A percentile compares a stretch with the other conserved stretches of the same genome.
Conservation (phyloP, 2,888 invertebrate species). For the Nowickia ferox region DNA sequence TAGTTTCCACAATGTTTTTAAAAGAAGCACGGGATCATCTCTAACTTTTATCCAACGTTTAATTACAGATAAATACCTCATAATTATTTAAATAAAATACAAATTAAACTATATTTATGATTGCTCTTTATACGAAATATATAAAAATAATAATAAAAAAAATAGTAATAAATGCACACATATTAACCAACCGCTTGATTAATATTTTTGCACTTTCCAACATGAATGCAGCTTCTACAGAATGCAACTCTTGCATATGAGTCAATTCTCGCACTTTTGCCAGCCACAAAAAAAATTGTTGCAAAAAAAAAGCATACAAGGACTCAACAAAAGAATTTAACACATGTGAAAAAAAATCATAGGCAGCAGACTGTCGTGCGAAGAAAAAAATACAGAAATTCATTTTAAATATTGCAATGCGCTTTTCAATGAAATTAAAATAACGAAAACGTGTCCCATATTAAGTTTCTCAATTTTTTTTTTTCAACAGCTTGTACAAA, state of each 20-base stretch:
- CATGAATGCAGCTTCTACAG: constrained; percentile 25
- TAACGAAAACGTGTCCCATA: constrained; percentile 24
- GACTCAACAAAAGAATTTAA: constrained; percentile 14
- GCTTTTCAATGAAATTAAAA: constrained; percentile 50
- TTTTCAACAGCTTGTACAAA: constrained; percentile 1
- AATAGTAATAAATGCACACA: neutral
- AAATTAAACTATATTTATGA: neutral
- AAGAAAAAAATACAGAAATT: neutral
- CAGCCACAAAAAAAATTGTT: neutral
- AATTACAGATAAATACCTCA: no score
- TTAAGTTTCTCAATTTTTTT: neutral
- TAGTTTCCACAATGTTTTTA: no score
- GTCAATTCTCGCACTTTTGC: constrained; percentile 43
- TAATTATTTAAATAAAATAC: neutral
- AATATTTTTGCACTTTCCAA: constrained; percentile 36
- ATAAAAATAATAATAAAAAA: no score
- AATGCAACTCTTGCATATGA: constrained; percentile 31
- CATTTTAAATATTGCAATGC: constrained; percentile 1
- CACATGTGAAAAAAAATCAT: constrained; percentile 4
- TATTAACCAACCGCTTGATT: constrained; percentile 41
- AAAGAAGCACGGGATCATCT: no score
- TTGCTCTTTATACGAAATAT: constrained; percentile 6
- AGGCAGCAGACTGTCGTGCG: constrained; percentile 23
- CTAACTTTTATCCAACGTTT: no score
- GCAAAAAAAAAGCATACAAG: neutral